These are phyloP conservation scores for Chionomys nivalis DNA, from an alignment of 2,113 vertebrate species.

Conservation along the genomic window DNA sequence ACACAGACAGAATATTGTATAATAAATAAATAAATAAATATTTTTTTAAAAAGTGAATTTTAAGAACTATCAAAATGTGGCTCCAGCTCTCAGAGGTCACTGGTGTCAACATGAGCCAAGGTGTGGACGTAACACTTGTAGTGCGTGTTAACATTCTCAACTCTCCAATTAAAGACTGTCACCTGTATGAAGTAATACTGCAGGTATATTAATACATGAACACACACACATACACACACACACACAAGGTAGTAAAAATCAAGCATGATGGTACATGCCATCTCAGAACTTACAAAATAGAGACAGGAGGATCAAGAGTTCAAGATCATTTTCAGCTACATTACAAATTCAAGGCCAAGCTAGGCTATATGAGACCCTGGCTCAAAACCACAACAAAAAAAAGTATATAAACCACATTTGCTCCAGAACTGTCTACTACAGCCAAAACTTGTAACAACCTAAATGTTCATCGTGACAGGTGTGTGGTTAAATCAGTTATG, in stretches of 20 bases:
- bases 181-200: background rate
- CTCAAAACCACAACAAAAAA: background rate
- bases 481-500: background rate
- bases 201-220: background rate
- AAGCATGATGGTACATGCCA: background rate
- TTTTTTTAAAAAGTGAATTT: too few species aligned
- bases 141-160: background rate
- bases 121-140: background rate
- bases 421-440: background rate
- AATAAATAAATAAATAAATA: too few species aligned
- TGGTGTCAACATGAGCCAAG: background rate
- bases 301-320: background rate
- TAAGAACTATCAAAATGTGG: background rate
- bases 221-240: background rate
- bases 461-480: background rate
- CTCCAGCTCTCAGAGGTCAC: background rate
- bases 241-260: background rate
- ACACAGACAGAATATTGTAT: too few species aligned
- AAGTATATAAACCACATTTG: background rate
- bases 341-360: background rate
- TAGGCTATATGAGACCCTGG: background rate
- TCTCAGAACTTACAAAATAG: background rate
- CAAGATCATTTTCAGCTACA: background rate
- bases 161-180: background rate
- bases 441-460: background rate